A percentile compares a stretch with the other conserved stretches of the same genome.
phyloP scores from a whole-genome alignment of 2,113 vertebrate species.

The Cololabis saira region DNA sequence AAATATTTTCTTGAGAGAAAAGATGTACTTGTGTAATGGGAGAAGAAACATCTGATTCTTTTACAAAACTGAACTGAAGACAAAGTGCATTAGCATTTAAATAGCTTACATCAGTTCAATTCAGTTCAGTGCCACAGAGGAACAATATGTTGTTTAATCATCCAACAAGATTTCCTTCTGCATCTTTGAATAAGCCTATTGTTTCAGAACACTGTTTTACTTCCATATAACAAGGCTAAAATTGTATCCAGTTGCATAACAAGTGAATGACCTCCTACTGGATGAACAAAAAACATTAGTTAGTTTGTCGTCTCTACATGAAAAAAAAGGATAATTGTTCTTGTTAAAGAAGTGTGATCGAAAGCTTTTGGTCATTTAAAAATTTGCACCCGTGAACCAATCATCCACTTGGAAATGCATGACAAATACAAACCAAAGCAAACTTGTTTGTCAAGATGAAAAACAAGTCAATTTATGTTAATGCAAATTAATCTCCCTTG shows the following conservation, averaged over 20 bases:
- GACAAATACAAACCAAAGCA: neutral
- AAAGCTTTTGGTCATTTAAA: too few relatives aligned
- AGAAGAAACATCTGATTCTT: neutral
- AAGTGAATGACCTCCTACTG: neutral
- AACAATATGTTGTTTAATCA: slow-evolving; percentile 2
- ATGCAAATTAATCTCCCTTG: neutral
- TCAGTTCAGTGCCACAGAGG: neutral
- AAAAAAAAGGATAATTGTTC: neutral
- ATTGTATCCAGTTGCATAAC: neutral
- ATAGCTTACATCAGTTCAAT: neutral
- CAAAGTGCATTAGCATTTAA: slow-evolving; percentile 8
- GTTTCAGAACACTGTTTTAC: neutral
- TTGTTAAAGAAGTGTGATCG: too few relatives aligned
- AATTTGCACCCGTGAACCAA: neutral
- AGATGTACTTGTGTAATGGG: too few relatives aligned
- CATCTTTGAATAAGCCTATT: neutral
- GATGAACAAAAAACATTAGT: neutral
- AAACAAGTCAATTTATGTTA: neutral
- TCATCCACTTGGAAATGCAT: neutral
- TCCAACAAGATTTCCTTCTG: neutral
- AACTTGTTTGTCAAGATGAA: neutral
- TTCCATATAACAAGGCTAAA: neutral
- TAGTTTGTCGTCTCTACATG: neutral
- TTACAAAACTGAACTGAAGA: neutral
- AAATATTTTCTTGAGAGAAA: too few relatives aligned